Evolutionary conservation across 2,888 invertebrate species (phyloP).

Genomic region (Trichacis sp.): DNA sequence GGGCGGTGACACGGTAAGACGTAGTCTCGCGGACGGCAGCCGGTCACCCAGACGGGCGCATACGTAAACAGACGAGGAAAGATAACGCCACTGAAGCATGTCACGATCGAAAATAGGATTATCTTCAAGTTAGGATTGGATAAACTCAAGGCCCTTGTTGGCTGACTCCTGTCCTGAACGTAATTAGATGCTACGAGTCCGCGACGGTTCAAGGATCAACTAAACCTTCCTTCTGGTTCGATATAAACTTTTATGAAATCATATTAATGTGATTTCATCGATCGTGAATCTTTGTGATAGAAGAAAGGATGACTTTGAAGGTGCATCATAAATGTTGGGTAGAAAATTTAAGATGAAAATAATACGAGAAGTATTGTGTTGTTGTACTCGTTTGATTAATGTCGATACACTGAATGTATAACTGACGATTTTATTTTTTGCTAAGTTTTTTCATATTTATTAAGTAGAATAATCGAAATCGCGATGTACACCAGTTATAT

Average conservation of each 20-base stretch:
- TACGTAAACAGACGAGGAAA: constrained; percentile 38
- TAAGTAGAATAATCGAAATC: too few species aligned
- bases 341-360: too few species aligned
- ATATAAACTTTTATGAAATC: constrained; percentile 30
- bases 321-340: too few species aligned
- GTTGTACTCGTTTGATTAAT: too few species aligned
- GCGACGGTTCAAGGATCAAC: constrained; percentile 38
- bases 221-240: constrained; percentile 32
- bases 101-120: constrained; percentile 55
- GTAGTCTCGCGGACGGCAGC: constrained; percentile 20
- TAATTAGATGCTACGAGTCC: constrained; percentile 53
- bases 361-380: too few species aligned
- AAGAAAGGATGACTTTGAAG: too few species aligned
- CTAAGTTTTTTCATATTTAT: too few species aligned
- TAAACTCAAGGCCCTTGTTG: constrained; percentile 49
- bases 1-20: constrained; percentile 1
- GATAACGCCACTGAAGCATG: constrained; percentile 44
- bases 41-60: constrained; percentile 29
- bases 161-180: constrained; percentile 49
- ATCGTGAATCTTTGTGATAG: too few species aligned
- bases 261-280: constrained; percentile 38
- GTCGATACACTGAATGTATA: too few species aligned
- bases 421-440: too few species aligned
- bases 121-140: constrained; percentile 55
- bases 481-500: too few species aligned